Evolutionary conservation across 2,797 vertebrate species (phyloP).

Genomic region (Lithobates pipiens): DNA sequence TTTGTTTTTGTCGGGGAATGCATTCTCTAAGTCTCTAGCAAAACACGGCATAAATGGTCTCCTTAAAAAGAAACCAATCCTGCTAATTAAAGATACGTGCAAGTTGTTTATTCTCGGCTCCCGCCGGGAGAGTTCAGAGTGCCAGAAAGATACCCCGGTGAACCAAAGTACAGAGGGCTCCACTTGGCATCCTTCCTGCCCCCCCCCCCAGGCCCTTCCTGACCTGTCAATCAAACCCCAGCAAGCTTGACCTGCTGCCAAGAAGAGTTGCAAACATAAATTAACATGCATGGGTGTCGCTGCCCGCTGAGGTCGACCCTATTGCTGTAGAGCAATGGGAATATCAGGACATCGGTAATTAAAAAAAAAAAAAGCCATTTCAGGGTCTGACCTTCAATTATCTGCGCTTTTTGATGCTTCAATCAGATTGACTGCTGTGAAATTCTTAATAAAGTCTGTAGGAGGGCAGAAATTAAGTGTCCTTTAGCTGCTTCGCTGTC

Average conservation of each 20-base stretch:
- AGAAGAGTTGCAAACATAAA: constrained; percentile 25
- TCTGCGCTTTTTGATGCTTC: constrained; percentile 41
- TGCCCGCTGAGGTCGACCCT: background rate
- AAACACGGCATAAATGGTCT: constrained; percentile 3
- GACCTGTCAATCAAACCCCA: constrained; percentile 27
- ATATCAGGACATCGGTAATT: constrained; percentile 45
- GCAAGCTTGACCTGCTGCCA: background rate
- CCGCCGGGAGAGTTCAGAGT: constrained; percentile 29
- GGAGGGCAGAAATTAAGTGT: background rate
- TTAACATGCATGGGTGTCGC: constrained; percentile 21
- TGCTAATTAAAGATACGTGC: constrained; percentile 43
- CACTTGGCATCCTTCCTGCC: no score
- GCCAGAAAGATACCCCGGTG: background rate
- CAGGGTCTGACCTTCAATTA: constrained; percentile 44
- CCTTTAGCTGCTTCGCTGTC: constrained; percentile 31
- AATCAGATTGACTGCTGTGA: constrained; percentile 52
- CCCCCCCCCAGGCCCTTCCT: background rate
- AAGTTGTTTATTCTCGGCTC: constrained; percentile 18
- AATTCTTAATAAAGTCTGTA: constrained; percentile 11
- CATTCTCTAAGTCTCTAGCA: constrained; percentile 14
- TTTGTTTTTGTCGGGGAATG: constrained; percentile 31
- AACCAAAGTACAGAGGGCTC: no score
- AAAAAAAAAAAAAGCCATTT: constrained; percentile 33
- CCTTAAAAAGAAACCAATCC: constrained; percentile 15
- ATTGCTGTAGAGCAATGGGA: constrained; percentile 4